Base-by-base conservation (phyloP, 1,140 invertebrate genomes). In the Drusus annulatus region DNA sequence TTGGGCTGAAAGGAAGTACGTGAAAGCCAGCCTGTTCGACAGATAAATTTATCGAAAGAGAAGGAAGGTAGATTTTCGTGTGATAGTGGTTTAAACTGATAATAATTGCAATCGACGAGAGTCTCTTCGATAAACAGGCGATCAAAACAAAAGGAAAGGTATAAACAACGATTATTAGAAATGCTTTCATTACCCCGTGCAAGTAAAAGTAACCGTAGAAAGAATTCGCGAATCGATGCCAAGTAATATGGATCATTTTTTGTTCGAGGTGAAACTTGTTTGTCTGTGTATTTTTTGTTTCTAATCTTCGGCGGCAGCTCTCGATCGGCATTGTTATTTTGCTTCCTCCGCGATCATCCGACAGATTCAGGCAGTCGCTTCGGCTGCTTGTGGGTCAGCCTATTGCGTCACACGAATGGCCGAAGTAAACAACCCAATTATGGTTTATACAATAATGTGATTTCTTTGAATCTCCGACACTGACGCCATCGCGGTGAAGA, bases 201-300 rank as follows among this genome's bases (percentile, higher is more conserved):
- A 78, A 78, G 76, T 78, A 78, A 78, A 78, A 78, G 76, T 78
- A 78, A 78, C 60, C 28, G 19, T 19, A 3, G 62, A 68, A 62
- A 52, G 76, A 78, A 78, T 78, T 52, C 62, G 76, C 60, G 19
- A 78, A 78, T 78, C 60, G 62, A 68, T 52, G 60, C 50, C 45
- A 51, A 52, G 50, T 54, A 63, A 63, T 78, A 63, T 78, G 62
- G 76, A 78, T 52, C 76, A 78, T 78, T 78, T 78, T 78, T 78
- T 78, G 76, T 54, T 52, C 76, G 76, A 78, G 76, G 76, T 78
- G 76, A 78, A 78, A 78, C 76, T 78, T 78, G 76, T 78, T 78
- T 78, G 28, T 68, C 28, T 21, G 60, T 56, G 54, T 23, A 28
- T 68, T 78, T 68, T 78, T 78, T 65, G 23, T 68, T 78, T 78